These are phyloP conservation scores for Aphelenchoides bicaudatus DNA, from an alignment of 2,888 invertebrate genomes.

Conservation along the genomic window DNA sequence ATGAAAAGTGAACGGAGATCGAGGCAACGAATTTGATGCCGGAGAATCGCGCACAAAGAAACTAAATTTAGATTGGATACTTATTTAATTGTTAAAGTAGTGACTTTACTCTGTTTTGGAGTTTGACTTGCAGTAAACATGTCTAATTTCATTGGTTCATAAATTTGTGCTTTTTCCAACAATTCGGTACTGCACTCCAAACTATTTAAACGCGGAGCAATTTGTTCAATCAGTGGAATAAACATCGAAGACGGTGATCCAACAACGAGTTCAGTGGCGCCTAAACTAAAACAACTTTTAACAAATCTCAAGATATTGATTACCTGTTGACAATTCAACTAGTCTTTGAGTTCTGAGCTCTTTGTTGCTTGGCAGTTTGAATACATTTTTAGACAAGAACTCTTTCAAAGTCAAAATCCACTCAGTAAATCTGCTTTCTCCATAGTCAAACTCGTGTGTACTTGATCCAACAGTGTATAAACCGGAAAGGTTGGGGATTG, in stretches of 20 bases:
- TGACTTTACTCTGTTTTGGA: not conserved
- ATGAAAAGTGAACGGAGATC: constrained; percentile 2
- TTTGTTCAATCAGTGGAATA: constrained; percentile 10
- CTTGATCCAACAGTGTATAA: too few species aligned
- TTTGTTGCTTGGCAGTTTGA: too few species aligned
- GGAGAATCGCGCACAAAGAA: not conserved
- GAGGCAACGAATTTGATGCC: not conserved
- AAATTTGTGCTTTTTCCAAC: not conserved
- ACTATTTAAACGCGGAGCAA: constrained; percentile 1
- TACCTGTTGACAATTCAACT: constrained; percentile 7
- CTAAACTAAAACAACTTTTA: too few species aligned
- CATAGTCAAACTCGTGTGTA: too few species aligned
- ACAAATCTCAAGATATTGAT: not conserved
- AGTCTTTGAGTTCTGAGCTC: constrained; percentile 3
- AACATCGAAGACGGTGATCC: not conserved
- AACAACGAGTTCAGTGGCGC: constrained; percentile 3
- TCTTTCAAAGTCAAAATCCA: too few species aligned
- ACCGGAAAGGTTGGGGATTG: too few species aligned
- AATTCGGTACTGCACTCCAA: not conserved
- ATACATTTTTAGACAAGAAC: too few species aligned
- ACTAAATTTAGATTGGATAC: not conserved
- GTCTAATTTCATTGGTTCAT: not conserved
- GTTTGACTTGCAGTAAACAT: not conserved
- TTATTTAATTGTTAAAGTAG: not conserved
- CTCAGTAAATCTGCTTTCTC: not conserved